Percentiles rank a stretch among this genome's conserved stretches.
These are phyloP conservation scores for Alosa sapidissima DNA, from an alignment of 2,797 vertebrate species.

Conservation along the genomic window DNA sequence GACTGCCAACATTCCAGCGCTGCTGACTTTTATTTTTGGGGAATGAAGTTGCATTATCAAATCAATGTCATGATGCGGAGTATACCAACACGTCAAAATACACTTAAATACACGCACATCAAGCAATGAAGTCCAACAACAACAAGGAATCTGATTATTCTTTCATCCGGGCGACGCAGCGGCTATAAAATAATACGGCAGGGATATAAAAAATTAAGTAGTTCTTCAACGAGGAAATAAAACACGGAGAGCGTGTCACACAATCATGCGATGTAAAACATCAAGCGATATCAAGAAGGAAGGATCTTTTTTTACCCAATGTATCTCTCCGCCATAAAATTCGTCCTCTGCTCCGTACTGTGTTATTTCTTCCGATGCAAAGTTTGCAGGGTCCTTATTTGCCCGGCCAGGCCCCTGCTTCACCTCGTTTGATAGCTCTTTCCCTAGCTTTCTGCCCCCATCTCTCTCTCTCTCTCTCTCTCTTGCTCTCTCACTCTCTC, in stretches of 20 bases:
- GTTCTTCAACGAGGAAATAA: slow-evolving; percentile 53
- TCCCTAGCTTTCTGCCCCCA: slow-evolving; percentile 55
- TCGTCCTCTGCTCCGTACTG: slow-evolving; percentile 56
- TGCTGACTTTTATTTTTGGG: slow-evolving; percentile 25
- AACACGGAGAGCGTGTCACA: slow-evolving; percentile 66
- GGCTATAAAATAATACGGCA: slow-evolving; percentile 28
- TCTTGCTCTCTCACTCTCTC: slow-evolving; percentile 54
- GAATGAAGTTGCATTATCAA: slow-evolving; percentile 46
- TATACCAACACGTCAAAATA: slow-evolving; percentile 22
- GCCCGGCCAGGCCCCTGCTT: slow-evolving; percentile 58
- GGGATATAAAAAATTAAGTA: slow-evolving; percentile 26
- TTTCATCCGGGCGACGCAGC: slow-evolving; percentile 33
- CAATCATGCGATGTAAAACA: slow-evolving; percentile 43
- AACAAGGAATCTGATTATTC: slow-evolving; percentile 20
- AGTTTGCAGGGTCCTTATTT: slow-evolving; percentile 67
- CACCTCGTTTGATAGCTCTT: slow-evolving; percentile 57
- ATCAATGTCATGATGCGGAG: slow-evolving; percentile 38
- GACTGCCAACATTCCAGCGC: slow-evolving; percentile 37
- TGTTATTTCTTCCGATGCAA: slow-evolving; percentile 60
- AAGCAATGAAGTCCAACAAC: slow-evolving; percentile 6
- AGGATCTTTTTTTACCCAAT: slow-evolving; percentile 64
- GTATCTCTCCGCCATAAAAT: slow-evolving; percentile 68
- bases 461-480: slow-evolving; percentile 53
- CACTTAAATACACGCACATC: slow-evolving; percentile 9
- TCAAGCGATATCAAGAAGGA: slow-evolving; percentile 50